Percentiles rank a stretch among this genome's conserved stretches.
Evolutionary conservation across 35 echinoderm and acorn worm genomes (phyloP).

Genomic region (Nesometra sesokonis): DNA sequence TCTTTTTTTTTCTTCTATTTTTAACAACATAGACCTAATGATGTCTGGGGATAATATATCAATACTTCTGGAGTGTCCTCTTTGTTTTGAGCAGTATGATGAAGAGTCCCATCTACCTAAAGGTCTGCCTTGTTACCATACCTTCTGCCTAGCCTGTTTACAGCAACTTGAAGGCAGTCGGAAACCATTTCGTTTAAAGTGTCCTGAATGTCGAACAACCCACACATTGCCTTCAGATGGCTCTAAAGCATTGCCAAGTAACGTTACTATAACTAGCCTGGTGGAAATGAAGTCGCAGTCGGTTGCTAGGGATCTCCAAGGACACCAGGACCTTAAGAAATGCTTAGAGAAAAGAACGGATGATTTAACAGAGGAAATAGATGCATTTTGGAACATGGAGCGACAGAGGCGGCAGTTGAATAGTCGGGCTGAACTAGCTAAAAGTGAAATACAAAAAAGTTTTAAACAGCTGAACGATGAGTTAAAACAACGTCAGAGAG

Average conservation of each 20-base stretch:
- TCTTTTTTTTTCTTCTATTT: too few relatives aligned
- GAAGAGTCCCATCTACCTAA: not conserved
- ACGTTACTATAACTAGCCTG: not conserved
- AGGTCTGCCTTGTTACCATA: not conserved
- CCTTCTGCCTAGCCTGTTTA: not conserved
- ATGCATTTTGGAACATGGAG: not conserved
- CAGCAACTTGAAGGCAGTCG: not conserved
- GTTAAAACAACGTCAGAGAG: not conserved
- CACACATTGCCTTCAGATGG: not conserved
- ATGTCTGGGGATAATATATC: not conserved
- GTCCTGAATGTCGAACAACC: not conserved
- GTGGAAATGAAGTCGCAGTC: not conserved
- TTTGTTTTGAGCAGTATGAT: not conserved
- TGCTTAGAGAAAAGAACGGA: not conserved
- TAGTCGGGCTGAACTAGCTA: not conserved
- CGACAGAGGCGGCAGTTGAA: not conserved
- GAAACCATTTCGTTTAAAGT: not conserved
- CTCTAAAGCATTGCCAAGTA: not conserved
- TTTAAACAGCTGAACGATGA: not conserved
- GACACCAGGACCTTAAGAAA: not conserved
- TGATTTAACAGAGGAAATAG: not conserved
- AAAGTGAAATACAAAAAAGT: not conserved
- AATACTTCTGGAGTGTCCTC: not conserved
- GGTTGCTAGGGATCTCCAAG: not conserved
- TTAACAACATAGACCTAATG: not conserved